A percentile compares a stretch with the other conserved stretches of the same genome.
phyloP scores from a whole-genome alignment of 2,113 vertebrate species.

The Tonatia bakeri region DNA sequence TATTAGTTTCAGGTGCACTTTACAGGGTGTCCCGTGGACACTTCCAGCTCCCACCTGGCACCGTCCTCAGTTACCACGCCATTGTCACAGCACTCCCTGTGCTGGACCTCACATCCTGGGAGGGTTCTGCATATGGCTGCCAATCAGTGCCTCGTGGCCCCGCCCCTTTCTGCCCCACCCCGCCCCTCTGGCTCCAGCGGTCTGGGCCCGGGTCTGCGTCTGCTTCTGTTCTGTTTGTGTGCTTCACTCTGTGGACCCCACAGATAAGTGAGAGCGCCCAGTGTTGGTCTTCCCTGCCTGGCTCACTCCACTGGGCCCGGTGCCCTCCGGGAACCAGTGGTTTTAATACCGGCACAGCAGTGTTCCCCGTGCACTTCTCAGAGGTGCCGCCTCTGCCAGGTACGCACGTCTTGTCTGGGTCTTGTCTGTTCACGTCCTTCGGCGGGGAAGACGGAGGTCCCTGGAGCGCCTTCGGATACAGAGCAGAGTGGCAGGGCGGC shows the following conservation, averaged over 20 bases:
- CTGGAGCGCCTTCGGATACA: background rate
- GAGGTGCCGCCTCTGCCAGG: background rate
- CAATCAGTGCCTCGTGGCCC: background rate
- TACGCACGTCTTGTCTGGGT: background rate
- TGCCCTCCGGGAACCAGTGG: no score
- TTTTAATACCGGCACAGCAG: background rate
- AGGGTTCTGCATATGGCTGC: no score
- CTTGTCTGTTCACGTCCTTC: background rate
- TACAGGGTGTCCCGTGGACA: background rate
- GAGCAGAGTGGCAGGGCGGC: background rate
- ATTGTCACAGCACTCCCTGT: background rate
- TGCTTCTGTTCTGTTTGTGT: background rate
- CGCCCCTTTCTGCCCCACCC: accelerated
- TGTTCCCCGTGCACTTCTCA: background rate
- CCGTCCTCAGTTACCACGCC: background rate
- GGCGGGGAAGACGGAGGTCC: background rate
- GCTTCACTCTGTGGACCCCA: background rate
- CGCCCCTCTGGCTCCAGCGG: background rate
- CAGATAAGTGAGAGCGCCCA: accelerated
- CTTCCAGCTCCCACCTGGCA: background rate
- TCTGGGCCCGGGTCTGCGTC: background rate
- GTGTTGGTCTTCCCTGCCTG: background rate
- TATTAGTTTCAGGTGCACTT: no score
- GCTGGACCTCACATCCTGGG: no score
- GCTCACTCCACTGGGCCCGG: background rate